Base-by-base conservation (phyloP, 2,113 vertebrate species). In the Oostethus manadensis region DNA sequence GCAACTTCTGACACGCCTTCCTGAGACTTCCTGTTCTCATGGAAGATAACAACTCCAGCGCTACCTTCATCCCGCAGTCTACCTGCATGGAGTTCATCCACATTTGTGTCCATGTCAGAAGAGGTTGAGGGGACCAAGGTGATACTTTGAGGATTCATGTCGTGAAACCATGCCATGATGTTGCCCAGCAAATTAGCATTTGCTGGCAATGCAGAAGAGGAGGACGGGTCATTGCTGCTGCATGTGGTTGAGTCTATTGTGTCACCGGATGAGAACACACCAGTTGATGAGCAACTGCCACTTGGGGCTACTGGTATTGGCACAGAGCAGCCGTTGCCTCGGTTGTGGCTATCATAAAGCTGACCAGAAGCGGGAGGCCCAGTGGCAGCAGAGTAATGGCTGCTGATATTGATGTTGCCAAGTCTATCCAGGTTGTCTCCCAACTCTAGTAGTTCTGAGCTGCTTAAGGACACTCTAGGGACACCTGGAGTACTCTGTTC, bases 161-260 rank as follows among this genome's bases (percentile, higher is more conserved):
- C 97, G 57, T 98, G 96, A 86, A 99, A 98, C 96, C 96, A 99
- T 62, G 97, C 97, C 96, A 99, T 96, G 73, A 99, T 97, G 79
- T 98, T 98, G 69, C 96, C 96, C 59, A 99, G 92, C 23, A 98
- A 91, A 80, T 98, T 96, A 74, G 95, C 94, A 65, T 50, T 93
- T 69, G 91, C 80, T 33, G 89, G 88, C 26, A 80, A 67, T 1
- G 70, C 57, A 13, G 81, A 83, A 26, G 85, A 79, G 0, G 82
- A 83, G 20, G 84, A 82, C 35, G 92, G 86, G 38, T 94, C 91
- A 17, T 79, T 80, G 67, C 72, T 77, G 72, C 64, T 55, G 4
- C 64, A 78, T 1, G 77, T 75, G 46, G 56, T 68, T 0, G 80
- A 86, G 64, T 84, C 79, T 43, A 76, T 40, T 0, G 74, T 82